These are phyloP conservation scores for Cremastinae sp. DNA, from an alignment of 2,888 invertebrate species.

Conservation along the genomic window DNA sequence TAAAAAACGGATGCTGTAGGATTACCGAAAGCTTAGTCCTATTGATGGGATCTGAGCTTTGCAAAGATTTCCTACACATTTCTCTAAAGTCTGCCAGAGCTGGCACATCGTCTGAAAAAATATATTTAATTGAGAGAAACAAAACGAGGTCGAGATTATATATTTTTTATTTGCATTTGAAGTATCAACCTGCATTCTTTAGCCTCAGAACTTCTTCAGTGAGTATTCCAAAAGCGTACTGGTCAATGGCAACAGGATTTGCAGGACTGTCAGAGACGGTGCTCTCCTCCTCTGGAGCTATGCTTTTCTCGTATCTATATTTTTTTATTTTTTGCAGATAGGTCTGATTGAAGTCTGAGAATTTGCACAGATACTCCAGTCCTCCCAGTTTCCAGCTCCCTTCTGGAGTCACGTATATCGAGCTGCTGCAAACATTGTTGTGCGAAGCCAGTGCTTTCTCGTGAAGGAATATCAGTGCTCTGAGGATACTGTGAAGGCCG, in stretches of 20 bases:
- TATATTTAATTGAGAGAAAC: too few species aligned
- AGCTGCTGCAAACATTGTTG: conserved; percentile 90
- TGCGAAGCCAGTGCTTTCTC: conserved; percentile 91
- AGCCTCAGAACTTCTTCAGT: conserved; percentile 88
- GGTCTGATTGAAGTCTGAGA: conserved; percentile 84
- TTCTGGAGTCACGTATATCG: conserved; percentile 91
- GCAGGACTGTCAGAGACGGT: conserved; percentile 78
- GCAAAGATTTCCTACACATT: conserved; percentile 86
- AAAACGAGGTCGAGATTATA: too few species aligned
- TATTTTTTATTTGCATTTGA: not conserved
- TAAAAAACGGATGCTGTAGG: conserved; percentile 89
- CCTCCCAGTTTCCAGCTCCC: conserved; percentile 95
- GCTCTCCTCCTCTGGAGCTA: conserved; percentile 87
- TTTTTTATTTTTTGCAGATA: conserved; percentile 86
- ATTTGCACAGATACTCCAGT: conserved; percentile 89
- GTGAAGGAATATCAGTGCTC: conserved; percentile 91
- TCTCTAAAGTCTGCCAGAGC: conserved; percentile 86
- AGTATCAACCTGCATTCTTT: conserved; percentile 78
- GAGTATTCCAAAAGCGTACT: conserved; percentile 89
- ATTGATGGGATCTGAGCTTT: conserved; percentile 84
- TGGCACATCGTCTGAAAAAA: conserved; percentile 84
- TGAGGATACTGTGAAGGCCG: conserved; percentile 90
- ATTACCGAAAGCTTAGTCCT: conserved; percentile 87
- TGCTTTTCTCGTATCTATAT: conserved; percentile 87
- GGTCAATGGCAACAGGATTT: conserved; percentile 85